Conservation (phyloP, 2,888 invertebrate species). For the Dolichomitus sp. region DNA sequence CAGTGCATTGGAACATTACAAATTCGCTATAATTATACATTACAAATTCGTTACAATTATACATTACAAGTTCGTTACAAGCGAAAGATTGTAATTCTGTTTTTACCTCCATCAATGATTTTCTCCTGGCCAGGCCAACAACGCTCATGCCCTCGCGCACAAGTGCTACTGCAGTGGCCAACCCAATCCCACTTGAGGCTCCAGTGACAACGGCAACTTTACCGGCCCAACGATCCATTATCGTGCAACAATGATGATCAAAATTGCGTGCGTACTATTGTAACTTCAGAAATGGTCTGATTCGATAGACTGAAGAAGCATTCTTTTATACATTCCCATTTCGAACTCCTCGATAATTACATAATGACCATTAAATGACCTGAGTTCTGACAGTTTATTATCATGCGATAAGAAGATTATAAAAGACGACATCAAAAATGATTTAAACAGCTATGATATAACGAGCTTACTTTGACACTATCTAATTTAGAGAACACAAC, state of each 20-base stretch:
- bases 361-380: too few relatives aligned
- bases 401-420: not conserved
- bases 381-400: not conserved
- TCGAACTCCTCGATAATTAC: too few relatives aligned
- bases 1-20: too few relatives aligned
- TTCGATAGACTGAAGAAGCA: not conserved
- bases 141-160: slow-evolving; percentile 87
- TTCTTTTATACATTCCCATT: not conserved
- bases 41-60: too few relatives aligned
- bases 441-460: too few relatives aligned
- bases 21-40: too few relatives aligned
- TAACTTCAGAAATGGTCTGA: not conserved
- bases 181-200: slow-evolving; percentile 89
- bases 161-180: slow-evolving; percentile 86
- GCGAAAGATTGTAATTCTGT: not conserved
- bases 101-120: slow-evolving; percentile 84
- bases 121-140: slow-evolving; percentile 86
- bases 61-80: not conserved
- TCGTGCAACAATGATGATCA: not conserved
- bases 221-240: slow-evolving; percentile 88
- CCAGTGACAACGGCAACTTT: slow-evolving; percentile 90
- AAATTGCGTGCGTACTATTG: too few relatives aligned
- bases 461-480: too few relatives aligned
- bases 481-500: too few relatives aligned
- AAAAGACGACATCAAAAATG: not conserved